These are phyloP conservation scores for Harpalus rubripes DNA, from an alignment of 2,888 invertebrate species.

Conservation along the genomic window DNA sequence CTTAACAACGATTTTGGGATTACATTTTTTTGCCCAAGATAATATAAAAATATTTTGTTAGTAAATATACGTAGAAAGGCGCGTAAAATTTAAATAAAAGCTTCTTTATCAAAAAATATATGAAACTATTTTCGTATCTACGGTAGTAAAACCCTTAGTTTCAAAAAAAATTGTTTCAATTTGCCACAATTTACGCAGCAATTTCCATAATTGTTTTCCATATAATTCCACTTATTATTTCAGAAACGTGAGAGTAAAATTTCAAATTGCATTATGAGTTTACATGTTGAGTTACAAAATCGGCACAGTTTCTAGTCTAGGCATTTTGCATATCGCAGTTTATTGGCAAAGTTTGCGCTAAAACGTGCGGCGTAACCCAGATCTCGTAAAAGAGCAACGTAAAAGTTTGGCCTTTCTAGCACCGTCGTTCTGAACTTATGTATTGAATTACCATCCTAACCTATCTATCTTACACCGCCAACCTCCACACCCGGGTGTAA, in stretches of 20 bases:
- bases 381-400: constrained; percentile 54
- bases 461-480: constrained; percentile 13
- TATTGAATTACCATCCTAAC: constrained; percentile 50
- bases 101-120: too few species aligned
- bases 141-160: neutral
- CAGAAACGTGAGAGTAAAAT: neutral
- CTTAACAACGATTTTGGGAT: too few species aligned
- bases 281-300: constrained; percentile 2
- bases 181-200: neutral
- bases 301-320: neutral
- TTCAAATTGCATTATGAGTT: constrained; percentile 9
- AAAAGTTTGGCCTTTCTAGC: constrained; percentile 59
- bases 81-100: too few species aligned
- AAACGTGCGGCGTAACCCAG: constrained; percentile 59
- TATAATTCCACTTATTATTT: neutral
- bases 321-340: constrained; percentile 58
- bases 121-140: too few species aligned
- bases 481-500: neutral
- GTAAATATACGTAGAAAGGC: too few species aligned
- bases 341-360: constrained; percentile 58
- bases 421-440: constrained; percentile 48
- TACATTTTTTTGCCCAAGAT: too few species aligned
- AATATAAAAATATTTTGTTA: too few species aligned
- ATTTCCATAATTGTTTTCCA: neutral
- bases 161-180: neutral